These are phyloP conservation scores for Phrynosoma blainvillii DNA, from an alignment of 2,113 vertebrate species.

Conservation along the genomic window DNA sequence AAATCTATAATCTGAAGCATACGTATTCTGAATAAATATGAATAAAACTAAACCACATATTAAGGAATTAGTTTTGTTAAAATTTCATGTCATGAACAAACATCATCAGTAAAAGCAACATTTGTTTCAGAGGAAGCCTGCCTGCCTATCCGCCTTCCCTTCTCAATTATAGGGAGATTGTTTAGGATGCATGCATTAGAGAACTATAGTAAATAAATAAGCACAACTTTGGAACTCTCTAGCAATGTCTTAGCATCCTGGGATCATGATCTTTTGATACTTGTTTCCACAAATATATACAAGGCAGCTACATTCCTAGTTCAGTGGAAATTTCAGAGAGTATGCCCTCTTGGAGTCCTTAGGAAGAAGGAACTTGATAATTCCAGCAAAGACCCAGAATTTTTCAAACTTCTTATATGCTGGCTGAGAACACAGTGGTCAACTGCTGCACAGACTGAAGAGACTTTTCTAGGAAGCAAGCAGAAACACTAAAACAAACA, in stretches of 20 bases:
- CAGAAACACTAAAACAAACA: background rate
- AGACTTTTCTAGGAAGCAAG: background rate
- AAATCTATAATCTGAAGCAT: background rate
- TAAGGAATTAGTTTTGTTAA: background rate
- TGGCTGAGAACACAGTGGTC: background rate
- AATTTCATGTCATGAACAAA: background rate
- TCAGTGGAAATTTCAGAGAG: background rate
- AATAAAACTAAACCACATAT: background rate
- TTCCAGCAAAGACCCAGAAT: no score
- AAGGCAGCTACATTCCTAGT: no score
- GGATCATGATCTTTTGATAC: background rate
- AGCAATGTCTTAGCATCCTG: background rate
- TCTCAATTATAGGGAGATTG: background rate
- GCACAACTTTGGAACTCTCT: background rate
- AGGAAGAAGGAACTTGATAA: background rate
- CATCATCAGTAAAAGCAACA: background rate
- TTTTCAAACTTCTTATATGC: background rate
- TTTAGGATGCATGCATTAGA: background rate
- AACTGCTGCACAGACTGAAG: background rate
- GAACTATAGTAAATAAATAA: background rate
- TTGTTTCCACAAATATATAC: background rate
- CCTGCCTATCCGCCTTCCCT: background rate
- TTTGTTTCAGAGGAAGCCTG: background rate
- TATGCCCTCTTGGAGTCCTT: background rate
- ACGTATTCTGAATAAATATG: background rate